A percentile compares a stretch with the other conserved stretches of the same genome.
These are phyloP conservation scores for Crematogaster levior DNA, from an alignment of 2,888 invertebrate genomes.

Conservation along the genomic window DNA sequence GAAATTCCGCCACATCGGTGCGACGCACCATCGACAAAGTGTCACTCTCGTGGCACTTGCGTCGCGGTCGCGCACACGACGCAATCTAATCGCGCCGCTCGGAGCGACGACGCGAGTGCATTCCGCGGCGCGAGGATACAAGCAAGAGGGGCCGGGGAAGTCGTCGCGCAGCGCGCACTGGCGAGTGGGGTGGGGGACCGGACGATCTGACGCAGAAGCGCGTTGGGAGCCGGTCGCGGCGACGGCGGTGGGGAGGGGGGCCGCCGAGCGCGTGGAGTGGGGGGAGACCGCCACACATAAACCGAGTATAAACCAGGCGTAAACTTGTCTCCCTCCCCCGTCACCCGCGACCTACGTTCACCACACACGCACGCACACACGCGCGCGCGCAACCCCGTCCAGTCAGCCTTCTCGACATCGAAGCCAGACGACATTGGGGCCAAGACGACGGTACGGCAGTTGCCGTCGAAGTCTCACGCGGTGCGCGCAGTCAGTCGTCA, in stretches of 20 bases:
- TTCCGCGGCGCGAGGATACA: constrained; percentile 39
- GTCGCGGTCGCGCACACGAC: constrained; percentile 69
- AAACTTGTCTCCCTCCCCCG: constrained; percentile 58
- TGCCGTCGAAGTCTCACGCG: constrained; percentile 74
- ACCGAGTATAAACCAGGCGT: constrained; percentile 74
- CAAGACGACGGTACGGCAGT: constrained; percentile 76
- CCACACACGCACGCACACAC: constrained; percentile 49
- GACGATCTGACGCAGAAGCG: constrained; percentile 51
- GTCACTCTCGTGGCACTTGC: constrained; percentile 31
- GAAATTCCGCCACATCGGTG: neutral
- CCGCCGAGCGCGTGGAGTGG: constrained; percentile 42
- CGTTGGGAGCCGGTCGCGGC: constrained; percentile 19
- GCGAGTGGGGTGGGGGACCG: constrained; percentile 10
- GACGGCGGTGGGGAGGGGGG: neutral
- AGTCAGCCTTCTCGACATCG: constrained; percentile 74
- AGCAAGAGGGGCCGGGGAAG: constrained; percentile 40
- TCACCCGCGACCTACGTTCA: constrained; percentile 20
- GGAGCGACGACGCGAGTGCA: constrained; percentile 58
- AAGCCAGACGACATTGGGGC: constrained; percentile 82
- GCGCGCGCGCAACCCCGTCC: constrained; percentile 51
- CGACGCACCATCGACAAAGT: neutral
- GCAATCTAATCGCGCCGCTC: constrained; percentile 78
- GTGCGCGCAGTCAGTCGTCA: constrained; percentile 80
- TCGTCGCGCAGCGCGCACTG: constrained; percentile 42
- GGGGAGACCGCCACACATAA: constrained; percentile 70